These are phyloP conservation scores for Hystrix cristata DNA, from an alignment of 2,113 vertebrate genomes.

Conservation along the genomic window DNA sequence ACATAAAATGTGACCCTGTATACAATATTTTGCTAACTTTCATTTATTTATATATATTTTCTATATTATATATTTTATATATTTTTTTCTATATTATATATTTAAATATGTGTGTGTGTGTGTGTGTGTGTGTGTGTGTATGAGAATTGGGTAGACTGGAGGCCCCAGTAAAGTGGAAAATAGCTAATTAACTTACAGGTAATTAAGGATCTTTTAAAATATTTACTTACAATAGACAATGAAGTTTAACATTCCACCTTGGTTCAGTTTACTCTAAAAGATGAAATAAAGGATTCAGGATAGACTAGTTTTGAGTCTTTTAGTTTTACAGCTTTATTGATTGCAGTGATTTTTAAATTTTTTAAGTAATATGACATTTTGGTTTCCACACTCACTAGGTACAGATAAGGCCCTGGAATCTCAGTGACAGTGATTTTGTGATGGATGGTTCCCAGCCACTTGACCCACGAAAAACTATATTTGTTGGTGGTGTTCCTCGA, in stretches of 20 bases:
- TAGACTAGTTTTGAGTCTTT: conserved; percentile 22
- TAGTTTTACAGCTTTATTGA: conserved; percentile 36
- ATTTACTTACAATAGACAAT: conserved; percentile 35
- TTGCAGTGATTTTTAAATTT: background rate
- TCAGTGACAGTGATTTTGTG: conserved; percentile 99
- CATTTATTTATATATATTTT: too few species aligned
- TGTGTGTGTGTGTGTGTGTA: background rate
- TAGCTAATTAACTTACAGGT: background rate
- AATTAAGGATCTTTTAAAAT: background rate
- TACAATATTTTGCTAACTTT: background rate
- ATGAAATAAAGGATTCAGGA: background rate
- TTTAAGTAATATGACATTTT: conserved; percentile 74
- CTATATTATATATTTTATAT: too few species aligned
- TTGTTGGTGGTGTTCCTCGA: conserved; percentile 99
- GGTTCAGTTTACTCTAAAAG: conserved; percentile 39
- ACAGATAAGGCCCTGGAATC: conserved; percentile 99
- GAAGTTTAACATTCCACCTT: background rate
- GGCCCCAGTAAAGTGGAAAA: background rate
- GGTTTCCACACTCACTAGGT: conserved; percentile 90
- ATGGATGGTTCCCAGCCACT: conserved; percentile 99
- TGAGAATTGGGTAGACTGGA: background rate
- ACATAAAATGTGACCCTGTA: background rate
- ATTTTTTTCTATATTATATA: too few species aligned
- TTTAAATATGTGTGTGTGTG: too few species aligned
- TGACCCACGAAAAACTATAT: conserved; percentile 99